Conservation (phyloP, 2,113 vertebrate species). For the Leucopsar rothschildi region DNA sequence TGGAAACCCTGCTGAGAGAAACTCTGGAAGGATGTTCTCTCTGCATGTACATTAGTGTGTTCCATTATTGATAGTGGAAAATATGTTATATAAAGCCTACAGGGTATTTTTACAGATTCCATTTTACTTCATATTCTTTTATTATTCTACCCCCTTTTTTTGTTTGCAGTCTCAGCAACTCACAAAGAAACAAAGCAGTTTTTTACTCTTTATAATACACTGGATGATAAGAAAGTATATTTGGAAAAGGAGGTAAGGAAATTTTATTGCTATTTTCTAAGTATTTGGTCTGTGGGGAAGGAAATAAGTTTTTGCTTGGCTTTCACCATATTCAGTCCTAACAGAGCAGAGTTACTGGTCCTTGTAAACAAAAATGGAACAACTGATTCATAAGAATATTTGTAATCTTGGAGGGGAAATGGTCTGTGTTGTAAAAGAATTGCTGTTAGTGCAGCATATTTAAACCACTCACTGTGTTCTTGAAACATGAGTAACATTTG, state of each 20-base stretch:
- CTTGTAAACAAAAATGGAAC: background rate
- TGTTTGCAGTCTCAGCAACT: conserved; percentile 88
- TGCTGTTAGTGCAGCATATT: background rate
- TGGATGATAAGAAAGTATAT: conserved; percentile 98
- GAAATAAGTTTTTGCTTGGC: background rate
- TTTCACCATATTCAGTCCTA: background rate
- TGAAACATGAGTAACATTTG: background rate
- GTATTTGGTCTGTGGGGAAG: background rate
- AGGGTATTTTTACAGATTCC: background rate
- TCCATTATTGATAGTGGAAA: background rate
- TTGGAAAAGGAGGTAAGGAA: conserved; percentile 93
- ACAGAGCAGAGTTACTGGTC: background rate
- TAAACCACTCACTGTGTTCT: background rate
- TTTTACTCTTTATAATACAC: conserved; percentile 96
- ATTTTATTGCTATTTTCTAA: background rate
- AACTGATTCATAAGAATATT: background rate
- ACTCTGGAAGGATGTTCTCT: background rate
- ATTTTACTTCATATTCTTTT: background rate
- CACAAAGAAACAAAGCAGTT: conserved; percentile 99
- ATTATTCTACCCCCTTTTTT: background rate
- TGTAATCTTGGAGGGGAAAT: background rate
- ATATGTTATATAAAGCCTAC: background rate
- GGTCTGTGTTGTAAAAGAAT: background rate
- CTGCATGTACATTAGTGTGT: background rate
- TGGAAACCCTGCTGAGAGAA: background rate